Evolutionary conservation across 2,888 invertebrate genomes (phyloP), one percentile per base, ranked within the genome.

Genomic region (Ormyrus rosae): DNA sequence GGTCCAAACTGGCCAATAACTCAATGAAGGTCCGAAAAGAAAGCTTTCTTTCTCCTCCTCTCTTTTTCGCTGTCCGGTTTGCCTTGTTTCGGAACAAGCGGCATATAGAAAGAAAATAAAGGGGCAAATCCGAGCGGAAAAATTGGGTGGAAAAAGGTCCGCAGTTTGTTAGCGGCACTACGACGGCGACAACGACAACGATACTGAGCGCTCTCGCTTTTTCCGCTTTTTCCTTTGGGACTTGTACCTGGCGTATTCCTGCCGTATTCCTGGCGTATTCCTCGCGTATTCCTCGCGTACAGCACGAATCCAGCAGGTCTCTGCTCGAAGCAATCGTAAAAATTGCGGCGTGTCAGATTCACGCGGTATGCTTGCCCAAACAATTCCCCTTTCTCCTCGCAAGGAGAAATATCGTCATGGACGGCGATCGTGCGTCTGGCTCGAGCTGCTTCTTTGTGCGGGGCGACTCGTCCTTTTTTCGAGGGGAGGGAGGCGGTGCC

Each of bases 61-160:
- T 58, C n/a, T 56, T 10, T 51, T 8, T 67, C n/a, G n/a, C 53
- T 46, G 11, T 64, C 46, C 6, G 10, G 60, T 75, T 51, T 67
- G 61, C 7, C 51, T 34, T 50, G 68, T 75, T 46, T 68, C 67
- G 51, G 13, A 19, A 11, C 60, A 19, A 34, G 55, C 70, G 53
- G 34, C 19, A 48, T 56, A 45, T 75, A 68, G n/a, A 67, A 51
- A 60, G 45, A 74, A 63, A 8, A 51, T 13, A 13, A 53, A 13
- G 11, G 34, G 64, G 9, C n/a, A 81, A 80, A 81, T 81, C 65
- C 81, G 56, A 51, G 56, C 55, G 67, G 72, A 75, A 78, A 81
- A 81, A 81, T 81, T 78, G 75, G 78, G 71, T 75, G 67, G 78
- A 78, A 78, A 78, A 76, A 75, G 67, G 61, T 67, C 48, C 55